Base-by-base conservation (phyloP, 1,140 invertebrate species). In the Maconellicoccus hirsutus region DNA sequence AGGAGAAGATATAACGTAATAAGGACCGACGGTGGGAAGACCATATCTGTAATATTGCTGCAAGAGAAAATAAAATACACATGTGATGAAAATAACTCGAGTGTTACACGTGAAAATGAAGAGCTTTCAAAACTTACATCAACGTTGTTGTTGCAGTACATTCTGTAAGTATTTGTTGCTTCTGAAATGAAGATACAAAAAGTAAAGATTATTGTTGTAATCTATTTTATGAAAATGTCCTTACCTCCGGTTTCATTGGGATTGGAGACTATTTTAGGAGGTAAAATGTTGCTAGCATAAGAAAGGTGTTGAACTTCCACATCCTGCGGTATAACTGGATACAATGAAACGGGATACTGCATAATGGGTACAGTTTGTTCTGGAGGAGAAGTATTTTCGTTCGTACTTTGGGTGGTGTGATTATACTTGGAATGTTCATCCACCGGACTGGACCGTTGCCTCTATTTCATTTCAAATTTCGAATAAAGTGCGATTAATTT, bases 251-350 rank as follows among this genome's bases (percentile, higher is more conserved):
- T 3, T 25, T 66, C 61, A 25, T 16, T 26, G 2, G 22, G 19
- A 66, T 66, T 66, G 4, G 61, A 66, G n/a, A 16, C 3, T 22
- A 6, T 1, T 19, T 66, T 66, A 2, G 61, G 25, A 25, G 21
- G 10, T 8, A 16, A 25, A 6, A 61, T 19, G 21, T 22, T 22
- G 19, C 59, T 61, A 19, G 59, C 7, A 61, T 19, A 16, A 10
- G 19, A 7, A 6, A 19, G 16, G 7, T 6, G 59, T 23, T 22
- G 61, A 22, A 25, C 22, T 1, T 23, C 21, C 3, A 26, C 25
- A 66, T 66, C 61, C 25, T 66, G 61, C 61, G 61, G 21, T 19
- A 66, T 25, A 6, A 66, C 19, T 14, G 61, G 21, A 66, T 66
- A 66, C 22, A 66, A 2, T 23, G 61, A 16, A 3, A 66, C 21